Percentiles rank a stretch among this genome's conserved stretches.
Conservation (phyloP, 2,797 vertebrate species). For the Parauchenoglanis punctatus region DNA sequence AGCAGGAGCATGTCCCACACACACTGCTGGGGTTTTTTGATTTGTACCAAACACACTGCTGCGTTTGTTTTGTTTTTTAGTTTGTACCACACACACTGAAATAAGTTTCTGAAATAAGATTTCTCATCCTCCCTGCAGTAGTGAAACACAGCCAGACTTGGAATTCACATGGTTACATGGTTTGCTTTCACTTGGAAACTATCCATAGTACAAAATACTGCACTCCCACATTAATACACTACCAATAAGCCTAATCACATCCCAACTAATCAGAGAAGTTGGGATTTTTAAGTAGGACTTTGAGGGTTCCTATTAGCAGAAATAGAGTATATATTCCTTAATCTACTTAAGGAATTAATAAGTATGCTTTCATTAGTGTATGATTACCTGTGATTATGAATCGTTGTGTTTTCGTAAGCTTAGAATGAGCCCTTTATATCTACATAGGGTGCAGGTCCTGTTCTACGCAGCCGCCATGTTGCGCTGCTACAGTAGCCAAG, state of each 20-base stretch:
- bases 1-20: background rate
- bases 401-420: no score
- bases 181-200: background rate
- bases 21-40: background rate
- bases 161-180: background rate
- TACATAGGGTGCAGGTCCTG: no score
- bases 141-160: no score
- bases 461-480: no score
- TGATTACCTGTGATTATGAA: no score
- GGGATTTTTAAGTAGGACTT: background rate
- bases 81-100: background rate
- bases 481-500: no score
- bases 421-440: no score
- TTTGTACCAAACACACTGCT: background rate
- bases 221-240: background rate
- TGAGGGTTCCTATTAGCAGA: no score
- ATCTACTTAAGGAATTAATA: no score
- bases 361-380: no score
- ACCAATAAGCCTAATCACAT: background rate
- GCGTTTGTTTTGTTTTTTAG: background rate
- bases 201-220: background rate
- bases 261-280: background rate
- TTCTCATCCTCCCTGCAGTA: background rate
- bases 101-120: background rate
- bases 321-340: no score